Evolutionary conservation across 2,797 vertebrate species (phyloP).

Genomic region (Chrysocyon brachyurus): DNA sequence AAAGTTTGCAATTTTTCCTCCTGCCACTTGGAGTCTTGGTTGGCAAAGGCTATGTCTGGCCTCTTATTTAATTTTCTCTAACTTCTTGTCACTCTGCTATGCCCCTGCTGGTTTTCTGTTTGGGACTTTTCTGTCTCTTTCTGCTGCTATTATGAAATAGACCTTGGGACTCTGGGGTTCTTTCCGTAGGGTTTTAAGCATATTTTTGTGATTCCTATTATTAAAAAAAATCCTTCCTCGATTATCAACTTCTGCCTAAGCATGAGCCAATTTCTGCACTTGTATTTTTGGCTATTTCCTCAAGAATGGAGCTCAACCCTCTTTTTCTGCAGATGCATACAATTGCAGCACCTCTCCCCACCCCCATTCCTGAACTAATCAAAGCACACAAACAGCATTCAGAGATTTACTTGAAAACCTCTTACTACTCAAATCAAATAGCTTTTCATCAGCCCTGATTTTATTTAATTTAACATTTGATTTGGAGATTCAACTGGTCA

Average conservation of each 20-base stretch:
- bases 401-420: conserved; percentile 28
- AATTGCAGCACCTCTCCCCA: background rate
- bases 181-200: conserved; percentile 65
- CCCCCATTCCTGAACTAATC: background rate
- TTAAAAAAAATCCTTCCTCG: conserved; percentile 18
- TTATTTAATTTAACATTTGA: conserved; percentile 60
- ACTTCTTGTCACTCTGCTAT: conserved; percentile 63
- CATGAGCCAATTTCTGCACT: conserved; percentile 64
- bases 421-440: conserved; percentile 51
- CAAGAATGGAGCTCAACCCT: background rate
- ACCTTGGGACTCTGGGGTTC: conserved; percentile 65
- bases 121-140: conserved; percentile 68
- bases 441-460: conserved; percentile 50
- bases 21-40: conserved; percentile 28
- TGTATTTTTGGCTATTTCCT: conserved; percentile 48
- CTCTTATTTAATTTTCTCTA: conserved; percentile 74
- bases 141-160: conserved; percentile 70
- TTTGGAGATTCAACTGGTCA: conserved; percentile 34
- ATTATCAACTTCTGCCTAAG: conserved; percentile 68
- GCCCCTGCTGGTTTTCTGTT: conserved; percentile 61
- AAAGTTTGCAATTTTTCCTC: conserved; percentile 60
- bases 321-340: background rate
- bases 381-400: background rate
- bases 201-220: conserved; percentile 71
- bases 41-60: conserved; percentile 22